Base-by-base conservation (phyloP, 2,797 vertebrate genomes). In the Arctocebus calabarensis region DNA sequence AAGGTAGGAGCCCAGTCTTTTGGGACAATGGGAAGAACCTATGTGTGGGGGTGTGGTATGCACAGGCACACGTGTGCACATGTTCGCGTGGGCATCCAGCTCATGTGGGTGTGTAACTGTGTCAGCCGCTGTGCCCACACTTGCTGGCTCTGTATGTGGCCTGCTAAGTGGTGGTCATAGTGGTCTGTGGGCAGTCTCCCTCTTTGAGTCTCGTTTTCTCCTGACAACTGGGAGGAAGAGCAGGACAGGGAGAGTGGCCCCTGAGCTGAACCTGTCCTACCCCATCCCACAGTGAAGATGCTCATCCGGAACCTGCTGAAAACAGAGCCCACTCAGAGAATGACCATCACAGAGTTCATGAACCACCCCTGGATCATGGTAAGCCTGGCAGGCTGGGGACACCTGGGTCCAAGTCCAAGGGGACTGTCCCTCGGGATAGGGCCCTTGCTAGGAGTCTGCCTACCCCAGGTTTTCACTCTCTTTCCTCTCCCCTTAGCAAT, bases 341-440 rank as follows among this genome's bases (percentile, higher is more conserved):
- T 99, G 99, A 99, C 99, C 25, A 99, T 99, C 98, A 99, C 99
- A 0, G 99, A 99, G 98, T 99, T 99, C 95, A 99, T 99, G 99
- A 99, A 99, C 98, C 99, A 99, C 96, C 99, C 99, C n/a, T 99
- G 99, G 99, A 99, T 99, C 98, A 99, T 99, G 98, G 99, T 99
- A 96, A 98, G 98, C 0, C 2, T 0, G n/a, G 68, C 0, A 16
- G n/a, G 59, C 9, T 0, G 29, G 59, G 43, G 55, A 62, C 23
- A 16, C 68, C 45, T 12, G 48, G 61, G 66, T 29, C 40, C 29
- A 1, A 4, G 66, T 29, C 34, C n/a, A 1, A 3, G 23, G n/a
- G 32, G 68, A 32, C 17, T 0, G 0, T 27, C 29, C 61, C 37
- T 74, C 0, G 1, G 64, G 57, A 37, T 0, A 4, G 23, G 5